Base-by-base conservation (phyloP, 2,888 invertebrate genomes). In the Caenorhabditis zanzibari region DNA sequence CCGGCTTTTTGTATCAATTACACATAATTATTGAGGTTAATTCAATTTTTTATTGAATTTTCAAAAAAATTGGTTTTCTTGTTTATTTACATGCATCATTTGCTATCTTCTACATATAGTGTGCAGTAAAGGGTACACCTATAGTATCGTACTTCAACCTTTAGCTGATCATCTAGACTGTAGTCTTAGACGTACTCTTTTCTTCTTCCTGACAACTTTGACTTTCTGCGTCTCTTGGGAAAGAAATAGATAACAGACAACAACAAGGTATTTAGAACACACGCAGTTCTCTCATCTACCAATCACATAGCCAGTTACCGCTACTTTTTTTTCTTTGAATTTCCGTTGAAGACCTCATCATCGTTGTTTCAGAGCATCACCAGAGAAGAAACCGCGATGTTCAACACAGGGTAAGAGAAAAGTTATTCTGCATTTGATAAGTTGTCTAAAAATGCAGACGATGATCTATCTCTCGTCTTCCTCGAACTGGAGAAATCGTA, bases 401-500 rank as follows among this genome's bases (percentile, higher is more conserved):
- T 82, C 63, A 82, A 82, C 22, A 82, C 82, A 9, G 82, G 81
- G 75, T 81, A 44, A 28, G 66, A 26, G 7, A 32, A n/a, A n/a
- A n/a, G n/a, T n/a, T n/a, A n/a, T n/a, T n/a, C n/a, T n/a, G n/a
- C n/a, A n/a, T n/a, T n/a, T n/a, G n/a, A n/a, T n/a, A n/a, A n/a
- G n/a, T n/a, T n/a, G n/a, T n/a, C n/a, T n/a, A n/a, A n/a, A n/a
- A n/a, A n/a, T n/a, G n/a, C n/a, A n/a, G n/a, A n/a, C n/a, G n/a
- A n/a, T n/a, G n/a, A n/a, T n/a, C n/a, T n/a, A n/a, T n/a, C 7
- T 32, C 32, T 19, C 19, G 49, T 22, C 19, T 4, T n/a, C n/a
- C n/a, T n/a, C n/a, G n/a, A n/a, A n/a, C n/a, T n/a, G n/a, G n/a
- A n/a, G n/a, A n/a, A n/a, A n/a, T n/a, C n/a, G 19, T 38, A 38